phyloP scores from a whole-genome alignment of 2,797 vertebrate genomes.

The Podargus strigoides region DNA sequence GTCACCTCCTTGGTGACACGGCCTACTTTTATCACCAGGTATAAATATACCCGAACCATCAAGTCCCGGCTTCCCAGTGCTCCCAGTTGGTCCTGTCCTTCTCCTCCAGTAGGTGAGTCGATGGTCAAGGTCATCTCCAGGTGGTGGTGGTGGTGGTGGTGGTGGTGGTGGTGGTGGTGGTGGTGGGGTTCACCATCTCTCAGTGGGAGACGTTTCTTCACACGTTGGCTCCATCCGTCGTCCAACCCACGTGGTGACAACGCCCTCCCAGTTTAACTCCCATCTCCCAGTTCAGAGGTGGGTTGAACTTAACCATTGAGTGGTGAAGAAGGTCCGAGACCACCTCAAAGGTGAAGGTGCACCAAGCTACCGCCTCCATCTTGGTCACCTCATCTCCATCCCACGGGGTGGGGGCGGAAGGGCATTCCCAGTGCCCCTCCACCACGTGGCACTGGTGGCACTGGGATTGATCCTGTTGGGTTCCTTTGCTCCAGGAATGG shows the following conservation, averaged over 20 bases:
- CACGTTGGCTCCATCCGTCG: fast-evolving
- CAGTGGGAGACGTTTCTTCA: background rate
- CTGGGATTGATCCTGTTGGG: background rate
- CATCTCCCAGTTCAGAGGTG: too few relatives aligned
- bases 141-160: too few relatives aligned
- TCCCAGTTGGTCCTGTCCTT: background rate
- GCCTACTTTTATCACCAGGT: background rate
- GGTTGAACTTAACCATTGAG: too few relatives aligned
- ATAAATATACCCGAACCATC: background rate
- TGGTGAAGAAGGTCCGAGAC: background rate
- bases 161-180: too few relatives aligned
- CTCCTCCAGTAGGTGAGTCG: background rate
- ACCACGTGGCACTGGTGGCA: too few relatives aligned
- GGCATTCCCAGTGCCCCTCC: background rate
- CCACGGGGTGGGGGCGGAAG: background rate
- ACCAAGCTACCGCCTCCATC: background rate
- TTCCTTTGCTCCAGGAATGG: background rate
- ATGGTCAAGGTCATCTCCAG: background rate
- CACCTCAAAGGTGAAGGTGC: background rate
- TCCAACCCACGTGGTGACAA: too few relatives aligned
- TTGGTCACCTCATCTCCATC: fast-evolving
- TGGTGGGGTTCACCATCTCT: background rate
- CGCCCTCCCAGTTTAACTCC: too few relatives aligned
- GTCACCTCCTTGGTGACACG: background rate
- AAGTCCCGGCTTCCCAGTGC: background rate